Percentiles rank a stretch among this genome's conserved stretches.
phyloP scores from a whole-genome alignment of 2,888 invertebrate species.

The Seira ritae region DNA sequence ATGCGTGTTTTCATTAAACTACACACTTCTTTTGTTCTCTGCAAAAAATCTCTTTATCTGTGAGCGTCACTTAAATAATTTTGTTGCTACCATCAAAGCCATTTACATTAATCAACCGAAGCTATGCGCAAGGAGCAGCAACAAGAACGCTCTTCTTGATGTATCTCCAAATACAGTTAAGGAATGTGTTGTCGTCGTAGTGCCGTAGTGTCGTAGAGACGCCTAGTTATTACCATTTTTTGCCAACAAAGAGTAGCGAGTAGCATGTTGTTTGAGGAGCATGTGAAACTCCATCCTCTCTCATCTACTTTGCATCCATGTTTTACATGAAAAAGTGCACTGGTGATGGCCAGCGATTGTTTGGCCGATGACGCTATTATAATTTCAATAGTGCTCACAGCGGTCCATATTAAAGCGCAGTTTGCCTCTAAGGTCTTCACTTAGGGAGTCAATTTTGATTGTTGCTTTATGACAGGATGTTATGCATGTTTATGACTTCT shows the following conservation, averaged over 20 bases:
- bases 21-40: constrained; percentile 22
- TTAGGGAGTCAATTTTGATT: constrained; percentile 18
- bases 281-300: not conserved
- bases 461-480: constrained; percentile 5
- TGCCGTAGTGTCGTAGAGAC: not conserved
- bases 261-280: too few relatives aligned
- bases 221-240: not conserved
- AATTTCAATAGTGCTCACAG: constrained; percentile 3
- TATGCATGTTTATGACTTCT: constrained; percentile 5
- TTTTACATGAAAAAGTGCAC: not conserved
- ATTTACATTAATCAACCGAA: constrained; percentile 15
- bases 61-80: constrained; percentile 19
- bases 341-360: not conserved
- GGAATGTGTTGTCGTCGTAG: not conserved
- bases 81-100: constrained; percentile 20
- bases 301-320: not conserved
- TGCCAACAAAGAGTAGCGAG: not conserved
- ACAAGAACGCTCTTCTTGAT: not conserved
- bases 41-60: not conserved
- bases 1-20: constrained; percentile 50
- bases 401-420: not conserved
- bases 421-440: constrained; percentile 4
- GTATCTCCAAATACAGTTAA: constrained; percentile 4
- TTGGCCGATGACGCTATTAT: not conserved
- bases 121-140: not conserved